Evolutionary conservation across 2,797 vertebrate species (phyloP), one percentile per base, ranked within the genome.

Genomic region (Galaxias olidus): DNA sequence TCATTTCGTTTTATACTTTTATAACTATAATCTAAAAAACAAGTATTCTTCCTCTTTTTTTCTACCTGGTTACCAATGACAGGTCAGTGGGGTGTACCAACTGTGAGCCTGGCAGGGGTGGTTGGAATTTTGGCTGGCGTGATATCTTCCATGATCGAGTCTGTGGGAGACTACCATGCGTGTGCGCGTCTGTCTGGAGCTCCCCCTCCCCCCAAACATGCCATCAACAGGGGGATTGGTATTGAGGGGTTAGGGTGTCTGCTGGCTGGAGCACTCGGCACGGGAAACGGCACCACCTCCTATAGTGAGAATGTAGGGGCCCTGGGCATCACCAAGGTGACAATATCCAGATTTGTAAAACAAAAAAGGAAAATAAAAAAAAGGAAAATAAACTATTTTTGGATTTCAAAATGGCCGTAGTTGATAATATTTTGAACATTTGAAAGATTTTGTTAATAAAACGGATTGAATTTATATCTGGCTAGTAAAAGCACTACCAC

Each of bases 61-160:
- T 30, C 30, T 6, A 8, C 8, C 49, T 51, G 1, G n/a, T 60
- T 69, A 53, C 61, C 65, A 61, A 59, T 58, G 20, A 6, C 83
- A 99, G 98, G 97, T 49, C 98, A 99, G 79, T 99, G 98, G 97
- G 97, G 98, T 13, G 9, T 84, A 43, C 98, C 98, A 10, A 96
- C 96, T 0, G 86, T 98, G 75, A 98, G 94, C 80, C 79, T 95
- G 48, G 96, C 95, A 0, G 97, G 97, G 13, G 94, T 97, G 69
- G 94, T 98, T 1, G 98, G 98, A 64, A 95, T 99, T 85, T 76
- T 98, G 10, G 95, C 96, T 0, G 98, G 96, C 3, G 93, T 99
- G 58, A 93, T 97, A 58, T 96, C 98, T 50, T 99, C 98, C 61
- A 96, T 99, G 95, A 90, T 99, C 67, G 98, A 99, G 76, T 99